phyloP scores from a whole-genome alignment of 1,140 invertebrate genomes.

The Rhagoletis pomonella region DNA sequence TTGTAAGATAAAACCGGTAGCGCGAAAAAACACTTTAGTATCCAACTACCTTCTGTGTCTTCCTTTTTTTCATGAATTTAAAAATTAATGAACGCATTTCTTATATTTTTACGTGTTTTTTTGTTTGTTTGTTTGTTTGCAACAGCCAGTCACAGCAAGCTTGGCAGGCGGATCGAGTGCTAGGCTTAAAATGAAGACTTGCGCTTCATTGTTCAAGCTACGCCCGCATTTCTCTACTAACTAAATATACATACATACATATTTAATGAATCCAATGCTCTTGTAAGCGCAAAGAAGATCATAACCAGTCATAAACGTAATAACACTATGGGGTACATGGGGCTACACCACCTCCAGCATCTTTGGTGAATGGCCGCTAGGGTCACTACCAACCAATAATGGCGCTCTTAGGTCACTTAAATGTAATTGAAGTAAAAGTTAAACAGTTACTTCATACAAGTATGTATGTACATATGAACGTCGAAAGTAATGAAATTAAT shows the following conservation, averaged over 20 bases:
- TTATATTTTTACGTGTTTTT: too few relatives aligned
- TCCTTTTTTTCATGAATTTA: neutral
- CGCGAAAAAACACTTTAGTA: too few relatives aligned
- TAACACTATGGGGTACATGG: neutral
- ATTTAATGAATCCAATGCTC: neutral
- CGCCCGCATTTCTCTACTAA: neutral
- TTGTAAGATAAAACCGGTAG: too few relatives aligned
- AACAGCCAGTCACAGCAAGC: too few relatives aligned
- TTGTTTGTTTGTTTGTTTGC: too few relatives aligned
- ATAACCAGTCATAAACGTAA: slow-evolving; percentile 11
- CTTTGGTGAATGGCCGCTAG: neutral
- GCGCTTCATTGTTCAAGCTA: neutral
- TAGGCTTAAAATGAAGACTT: neutral
- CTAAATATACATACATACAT: neutral
- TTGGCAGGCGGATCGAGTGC: too few relatives aligned
- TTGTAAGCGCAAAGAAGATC: neutral
- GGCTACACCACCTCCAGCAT: neutral
- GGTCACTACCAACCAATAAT: neutral
- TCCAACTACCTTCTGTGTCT: neutral
- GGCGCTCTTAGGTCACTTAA: neutral
- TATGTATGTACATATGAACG: too few relatives aligned
- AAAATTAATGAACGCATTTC: too few relatives aligned
- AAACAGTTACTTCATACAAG: neutral
- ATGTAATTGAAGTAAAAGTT: neutral
- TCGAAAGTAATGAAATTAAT: too few relatives aligned